Conservation (phyloP, 2,113 vertebrate genomes). For the Syngnathoides biaculeatus region DNA sequence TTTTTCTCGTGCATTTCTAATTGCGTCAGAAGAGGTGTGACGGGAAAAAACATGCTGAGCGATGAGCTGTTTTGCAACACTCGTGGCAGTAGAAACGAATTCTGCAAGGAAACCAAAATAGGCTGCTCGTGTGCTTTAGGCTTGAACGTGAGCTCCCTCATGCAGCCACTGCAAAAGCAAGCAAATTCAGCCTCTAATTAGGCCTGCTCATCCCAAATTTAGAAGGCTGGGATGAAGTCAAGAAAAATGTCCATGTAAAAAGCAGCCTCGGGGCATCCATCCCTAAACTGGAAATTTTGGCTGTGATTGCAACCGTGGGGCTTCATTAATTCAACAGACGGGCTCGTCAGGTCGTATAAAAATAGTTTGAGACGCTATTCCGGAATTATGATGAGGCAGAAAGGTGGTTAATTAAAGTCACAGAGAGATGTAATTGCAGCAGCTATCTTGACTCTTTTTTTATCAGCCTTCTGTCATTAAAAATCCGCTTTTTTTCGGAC, state of each 20-base stretch:
- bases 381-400: conserved; percentile 37
- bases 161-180: conserved; percentile 46
- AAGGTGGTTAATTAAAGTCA: conserved; percentile 46
- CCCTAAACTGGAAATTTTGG: conserved; percentile 47
- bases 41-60: conserved; percentile 17
- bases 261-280: conserved; percentile 54
- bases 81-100: conserved; percentile 35
- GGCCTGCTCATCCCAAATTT: conserved; percentile 50
- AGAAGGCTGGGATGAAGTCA: conserved; percentile 37
- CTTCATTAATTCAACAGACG: conserved; percentile 54
- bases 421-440: conserved; percentile 11
- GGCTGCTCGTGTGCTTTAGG: conserved; percentile 48
- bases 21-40: conserved; percentile 34
- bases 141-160: conserved; percentile 39
- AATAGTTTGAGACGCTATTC: conserved; percentile 38
- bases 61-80: conserved; percentile 37
- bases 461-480: conserved; percentile 8
- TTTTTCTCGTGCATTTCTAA: not conserved
- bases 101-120: conserved; percentile 43
- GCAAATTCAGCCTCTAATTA: conserved; percentile 62
- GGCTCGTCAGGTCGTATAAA: conserved; percentile 40
- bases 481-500: not conserved
- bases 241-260: conserved; percentile 33
- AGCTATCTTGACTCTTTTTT: not conserved
- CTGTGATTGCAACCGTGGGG: conserved; percentile 52